Percentiles rank a stretch among this genome's conserved stretches.
These are phyloP conservation scores for Tachina grossa DNA, from an alignment of 2,888 invertebrate species.

Conservation along the genomic window DNA sequence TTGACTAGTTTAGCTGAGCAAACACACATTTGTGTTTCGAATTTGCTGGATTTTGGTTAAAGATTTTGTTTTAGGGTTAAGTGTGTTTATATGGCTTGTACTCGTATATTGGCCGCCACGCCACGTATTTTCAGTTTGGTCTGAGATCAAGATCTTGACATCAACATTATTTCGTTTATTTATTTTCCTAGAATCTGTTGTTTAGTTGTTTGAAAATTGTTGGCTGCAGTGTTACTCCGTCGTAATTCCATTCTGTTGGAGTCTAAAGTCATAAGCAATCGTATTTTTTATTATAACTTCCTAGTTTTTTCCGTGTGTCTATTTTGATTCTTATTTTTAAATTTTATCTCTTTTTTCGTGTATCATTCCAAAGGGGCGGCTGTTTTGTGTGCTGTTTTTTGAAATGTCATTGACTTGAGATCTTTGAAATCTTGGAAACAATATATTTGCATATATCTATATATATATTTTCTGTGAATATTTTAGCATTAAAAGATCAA, in stretches of 20 bases:
- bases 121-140: conserved; percentile 56
- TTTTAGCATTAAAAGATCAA: conserved; percentile 30
- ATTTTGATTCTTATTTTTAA: conserved; percentile 5
- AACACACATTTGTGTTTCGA: conserved; percentile 22
- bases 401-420: conserved; percentile 63
- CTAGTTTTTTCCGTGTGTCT: conserved; percentile 30
- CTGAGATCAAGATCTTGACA: conserved; percentile 59
- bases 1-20: conserved; percentile 45
- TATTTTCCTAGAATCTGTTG: conserved; percentile 5
- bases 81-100: conserved; percentile 39
- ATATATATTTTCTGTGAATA: not conserved
- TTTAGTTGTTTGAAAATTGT: conserved; percentile 26
- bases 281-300: conserved; percentile 47
- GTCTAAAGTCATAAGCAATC: conserved; percentile 38
- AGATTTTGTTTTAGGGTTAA: conserved; percentile 33
- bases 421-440: conserved; percentile 26
- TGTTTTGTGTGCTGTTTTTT: conserved; percentile 31
- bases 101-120: conserved; percentile 45
- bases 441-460: not conserved
- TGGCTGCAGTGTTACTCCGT: conserved; percentile 26
- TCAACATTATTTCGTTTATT: conserved; percentile 45
- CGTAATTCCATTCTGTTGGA: conserved; percentile 31
- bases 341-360: conserved; percentile 11
- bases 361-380: conserved; percentile 20
- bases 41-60: conserved; percentile 40